Conservation (phyloP, 2,113 vertebrate genomes). For the Syngnathus floridae region DNA sequence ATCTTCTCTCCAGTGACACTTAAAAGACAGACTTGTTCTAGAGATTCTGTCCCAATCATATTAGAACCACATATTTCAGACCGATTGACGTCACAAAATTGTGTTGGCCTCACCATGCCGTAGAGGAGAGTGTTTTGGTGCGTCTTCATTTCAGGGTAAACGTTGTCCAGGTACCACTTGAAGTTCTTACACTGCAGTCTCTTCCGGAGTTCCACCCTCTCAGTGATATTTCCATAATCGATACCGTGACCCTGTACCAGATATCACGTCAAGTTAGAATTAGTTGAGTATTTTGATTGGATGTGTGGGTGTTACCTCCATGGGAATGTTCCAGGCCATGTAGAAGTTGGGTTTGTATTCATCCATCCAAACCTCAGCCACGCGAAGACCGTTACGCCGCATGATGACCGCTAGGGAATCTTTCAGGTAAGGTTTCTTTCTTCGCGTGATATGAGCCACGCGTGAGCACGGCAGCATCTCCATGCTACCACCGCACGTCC, state of each 20-base stretch:
- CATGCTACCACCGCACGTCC: slow-evolving; percentile 97
- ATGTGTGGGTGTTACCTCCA: slow-evolving; percentile 74
- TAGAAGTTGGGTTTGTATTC: slow-evolving; percentile 92
- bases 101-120: slow-evolving; percentile 80
- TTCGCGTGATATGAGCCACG: slow-evolving; percentile 90
- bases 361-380: slow-evolving; percentile 98
- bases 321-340: slow-evolving; percentile 94
- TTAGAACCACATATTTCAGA: not conserved
- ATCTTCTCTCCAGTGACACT: too few relatives aligned
- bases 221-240: slow-evolving; percentile 88
- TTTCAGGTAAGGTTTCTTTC: slow-evolving; percentile 88
- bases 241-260: slow-evolving; percentile 85
- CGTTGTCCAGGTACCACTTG: slow-evolving; percentile 95
- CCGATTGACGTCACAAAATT: not conserved
- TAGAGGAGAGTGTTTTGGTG: slow-evolving; percentile 91
- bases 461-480: slow-evolving; percentile 94
- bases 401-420: slow-evolving; percentile 89
- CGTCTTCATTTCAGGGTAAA: slow-evolving; percentile 94
- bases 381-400: slow-evolving; percentile 90
- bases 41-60: not conserved
- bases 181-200: slow-evolving; percentile 92
- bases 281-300: not conserved
- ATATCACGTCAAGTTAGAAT: slow-evolving; percentile 12
- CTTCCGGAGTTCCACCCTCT: slow-evolving; percentile 81
- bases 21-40: too few relatives aligned